Evolutionary conservation across 2,888 invertebrate species (phyloP).

Genomic region (Venusia cambrica): DNA sequence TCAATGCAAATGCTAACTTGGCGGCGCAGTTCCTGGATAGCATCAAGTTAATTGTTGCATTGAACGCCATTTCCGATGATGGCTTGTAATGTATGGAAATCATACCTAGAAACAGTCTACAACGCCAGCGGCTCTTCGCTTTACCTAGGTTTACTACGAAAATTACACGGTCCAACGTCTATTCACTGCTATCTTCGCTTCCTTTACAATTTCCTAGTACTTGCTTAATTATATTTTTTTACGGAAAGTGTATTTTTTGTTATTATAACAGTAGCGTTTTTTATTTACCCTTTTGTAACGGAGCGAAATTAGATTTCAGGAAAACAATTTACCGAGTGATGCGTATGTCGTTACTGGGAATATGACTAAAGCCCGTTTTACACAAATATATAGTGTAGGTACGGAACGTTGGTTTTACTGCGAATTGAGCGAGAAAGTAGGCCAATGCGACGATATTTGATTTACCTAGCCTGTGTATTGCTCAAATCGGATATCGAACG

Average conservation of each 20-base stretch:
- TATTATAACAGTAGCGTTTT: slow-evolving; percentile 6
- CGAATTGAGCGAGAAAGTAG: slow-evolving; percentile 9
- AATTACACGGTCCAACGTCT: slow-evolving; percentile 25
- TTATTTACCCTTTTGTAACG: slow-evolving; percentile 7
- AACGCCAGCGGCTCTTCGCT: slow-evolving; percentile 10
- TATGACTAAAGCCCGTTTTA: slow-evolving; percentile 26
- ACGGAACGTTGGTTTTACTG: slow-evolving; percentile 15
- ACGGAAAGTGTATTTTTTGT: slow-evolving; percentile 5
- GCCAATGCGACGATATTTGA: slow-evolving; percentile 1
- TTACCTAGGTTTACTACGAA: slow-evolving; percentile 23
- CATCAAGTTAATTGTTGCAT: slow-evolving; percentile 19
- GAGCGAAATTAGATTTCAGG: slow-evolving; percentile 18
- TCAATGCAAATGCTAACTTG: slow-evolving; percentile 18
- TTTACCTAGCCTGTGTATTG: no score
- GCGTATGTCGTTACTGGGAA: slow-evolving; percentile 28
- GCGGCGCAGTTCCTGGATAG: slow-evolving; percentile 18
- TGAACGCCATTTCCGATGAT: slow-evolving; percentile 23
- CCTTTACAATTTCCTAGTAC: slow-evolving; percentile 18
- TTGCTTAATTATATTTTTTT: no score
- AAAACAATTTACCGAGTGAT: slow-evolving; percentile 25
- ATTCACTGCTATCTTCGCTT: slow-evolving; percentile 21
- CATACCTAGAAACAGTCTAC: slow-evolving; percentile 24
- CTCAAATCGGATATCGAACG: no score
- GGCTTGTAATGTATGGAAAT: slow-evolving; percentile 28
- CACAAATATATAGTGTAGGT: slow-evolving; percentile 17